Conservation (phyloP, 1,140 invertebrate species). For the Oedothorax gibbosus region DNA sequence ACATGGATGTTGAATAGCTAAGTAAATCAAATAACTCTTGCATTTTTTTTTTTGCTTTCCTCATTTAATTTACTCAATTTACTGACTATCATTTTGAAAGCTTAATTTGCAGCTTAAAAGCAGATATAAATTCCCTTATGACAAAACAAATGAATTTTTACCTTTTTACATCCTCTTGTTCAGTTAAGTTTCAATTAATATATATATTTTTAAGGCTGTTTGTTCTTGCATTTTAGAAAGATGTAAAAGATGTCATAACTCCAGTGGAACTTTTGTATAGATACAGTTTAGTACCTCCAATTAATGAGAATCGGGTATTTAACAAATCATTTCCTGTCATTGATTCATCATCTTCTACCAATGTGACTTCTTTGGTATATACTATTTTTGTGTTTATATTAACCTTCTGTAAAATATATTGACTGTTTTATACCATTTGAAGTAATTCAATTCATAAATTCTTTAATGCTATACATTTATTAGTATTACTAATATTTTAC, state of each 20-base stretch:
- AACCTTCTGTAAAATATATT: neutral
- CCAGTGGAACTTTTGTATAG: constrained; percentile 50
- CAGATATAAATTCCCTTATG: no score
- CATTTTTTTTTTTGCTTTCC: neutral
- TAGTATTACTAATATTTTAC: no score
- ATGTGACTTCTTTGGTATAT: constrained; percentile 49
- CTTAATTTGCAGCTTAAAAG: no score
- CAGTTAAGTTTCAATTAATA: no score
- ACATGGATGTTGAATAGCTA: neutral
- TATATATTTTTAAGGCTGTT: no score
- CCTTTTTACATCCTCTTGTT: no score
- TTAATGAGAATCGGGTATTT: neutral
- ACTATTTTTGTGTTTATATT: neutral
- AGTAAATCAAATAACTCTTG: neutral
- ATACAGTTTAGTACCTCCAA: constrained; percentile 9
- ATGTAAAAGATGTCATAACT: constrained; percentile 45
- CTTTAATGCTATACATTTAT: no score
- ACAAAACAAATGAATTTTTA: no score
- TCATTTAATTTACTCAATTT: no score
- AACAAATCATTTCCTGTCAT: constrained; percentile 34
- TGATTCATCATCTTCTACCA: constrained; percentile 26
- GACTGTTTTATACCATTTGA: neutral
- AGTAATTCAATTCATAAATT: no score
- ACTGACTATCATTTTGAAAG: no score
- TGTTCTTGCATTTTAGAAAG: constrained; percentile 3